Evolutionary conservation across 2,797 vertebrate species (phyloP).

Genomic region (Oophaga sylvatica): DNA sequence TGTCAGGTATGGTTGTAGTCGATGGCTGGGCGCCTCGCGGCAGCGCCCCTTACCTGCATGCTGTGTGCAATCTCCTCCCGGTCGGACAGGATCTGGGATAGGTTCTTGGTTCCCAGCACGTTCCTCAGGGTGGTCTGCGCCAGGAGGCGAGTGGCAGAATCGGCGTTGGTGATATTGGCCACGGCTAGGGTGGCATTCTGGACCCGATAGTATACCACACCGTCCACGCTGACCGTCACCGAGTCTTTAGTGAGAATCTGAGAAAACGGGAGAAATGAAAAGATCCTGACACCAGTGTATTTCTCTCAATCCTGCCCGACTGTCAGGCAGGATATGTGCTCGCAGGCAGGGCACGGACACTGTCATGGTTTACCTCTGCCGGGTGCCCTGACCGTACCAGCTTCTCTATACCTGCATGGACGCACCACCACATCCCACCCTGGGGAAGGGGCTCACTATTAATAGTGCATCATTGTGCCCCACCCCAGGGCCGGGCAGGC

Average conservation of each 20-base stretch:
- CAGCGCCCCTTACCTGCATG: conserved; percentile 84
- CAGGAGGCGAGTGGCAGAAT: conserved; percentile 89
- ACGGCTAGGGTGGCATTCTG: conserved; percentile 92
- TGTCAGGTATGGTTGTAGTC: neutral
- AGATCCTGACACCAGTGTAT: too few relatives aligned
- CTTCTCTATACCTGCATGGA: too few relatives aligned
- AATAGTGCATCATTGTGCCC: too few relatives aligned
- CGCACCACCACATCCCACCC: too few relatives aligned
- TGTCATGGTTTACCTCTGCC: too few relatives aligned
- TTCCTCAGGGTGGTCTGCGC: conserved; percentile 95
- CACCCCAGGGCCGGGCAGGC: too few relatives aligned
- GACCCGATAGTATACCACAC: conserved; percentile 94
- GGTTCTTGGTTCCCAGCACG: conserved; percentile 93
- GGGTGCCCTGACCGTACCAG: too few relatives aligned
- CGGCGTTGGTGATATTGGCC: conserved; percentile 92
- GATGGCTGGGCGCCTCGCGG: neutral
- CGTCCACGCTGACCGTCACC: conserved; percentile 90
- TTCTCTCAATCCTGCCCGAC: too few relatives aligned
- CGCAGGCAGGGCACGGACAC: too few relatives aligned
- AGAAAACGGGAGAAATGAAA: neutral
- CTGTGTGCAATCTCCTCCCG: conserved; percentile 93
- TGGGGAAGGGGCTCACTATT: too few relatives aligned
- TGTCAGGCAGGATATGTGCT: too few relatives aligned
- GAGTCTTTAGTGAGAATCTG: conserved; percentile 96
- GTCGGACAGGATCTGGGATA: conserved; percentile 93